Evolutionary conservation across 2,797 vertebrate species (phyloP).

Genomic region (Sebastes reedi): DNA sequence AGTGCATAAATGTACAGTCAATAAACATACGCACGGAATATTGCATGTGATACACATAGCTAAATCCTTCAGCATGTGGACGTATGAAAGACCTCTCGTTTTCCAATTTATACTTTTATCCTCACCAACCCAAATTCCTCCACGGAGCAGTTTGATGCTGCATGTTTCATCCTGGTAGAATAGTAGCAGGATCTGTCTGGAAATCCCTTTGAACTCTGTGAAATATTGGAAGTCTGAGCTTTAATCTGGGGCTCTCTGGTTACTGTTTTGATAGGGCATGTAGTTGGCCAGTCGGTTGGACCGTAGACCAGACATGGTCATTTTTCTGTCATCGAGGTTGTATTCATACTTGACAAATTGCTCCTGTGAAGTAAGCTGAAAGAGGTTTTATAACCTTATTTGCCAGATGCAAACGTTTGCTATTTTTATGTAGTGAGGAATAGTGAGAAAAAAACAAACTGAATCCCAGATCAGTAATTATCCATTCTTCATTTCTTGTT

Average conservation of each 20-base stretch:
- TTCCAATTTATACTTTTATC: slow-evolving; percentile 41
- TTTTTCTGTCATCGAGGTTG: slow-evolving; percentile 57
- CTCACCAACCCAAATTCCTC: slow-evolving; percentile 40
- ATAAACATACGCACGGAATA: not conserved
- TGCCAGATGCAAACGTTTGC: slow-evolving; percentile 50
- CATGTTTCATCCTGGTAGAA: slow-evolving; percentile 42
- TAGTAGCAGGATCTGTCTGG: slow-evolving; percentile 37
- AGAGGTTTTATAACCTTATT: slow-evolving; percentile 18
- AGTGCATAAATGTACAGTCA: not conserved
- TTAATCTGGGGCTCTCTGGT: slow-evolving; percentile 53
- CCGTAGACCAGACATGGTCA: slow-evolving; percentile 40
- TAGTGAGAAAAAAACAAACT: slow-evolving; percentile 16
- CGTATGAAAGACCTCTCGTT: slow-evolving; percentile 34
- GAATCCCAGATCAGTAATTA: slow-evolving; percentile 20
- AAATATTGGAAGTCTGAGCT: slow-evolving; percentile 58
- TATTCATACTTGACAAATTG: slow-evolving; percentile 45
- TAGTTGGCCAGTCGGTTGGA: slow-evolving; percentile 31
- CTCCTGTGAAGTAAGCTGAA: slow-evolving; percentile 27
- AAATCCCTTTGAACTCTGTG: slow-evolving; percentile 61
- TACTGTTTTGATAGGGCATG: slow-evolving; percentile 63
- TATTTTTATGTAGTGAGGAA: slow-evolving; percentile 32
- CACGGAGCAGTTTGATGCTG: slow-evolving; percentile 37
- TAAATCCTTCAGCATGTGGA: slow-evolving; percentile 26
- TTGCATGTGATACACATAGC: not conserved
- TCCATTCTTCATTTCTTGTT: slow-evolving; percentile 43